Conservation (phyloP, 2,888 invertebrate species). For the Gortyna flavago region DNA sequence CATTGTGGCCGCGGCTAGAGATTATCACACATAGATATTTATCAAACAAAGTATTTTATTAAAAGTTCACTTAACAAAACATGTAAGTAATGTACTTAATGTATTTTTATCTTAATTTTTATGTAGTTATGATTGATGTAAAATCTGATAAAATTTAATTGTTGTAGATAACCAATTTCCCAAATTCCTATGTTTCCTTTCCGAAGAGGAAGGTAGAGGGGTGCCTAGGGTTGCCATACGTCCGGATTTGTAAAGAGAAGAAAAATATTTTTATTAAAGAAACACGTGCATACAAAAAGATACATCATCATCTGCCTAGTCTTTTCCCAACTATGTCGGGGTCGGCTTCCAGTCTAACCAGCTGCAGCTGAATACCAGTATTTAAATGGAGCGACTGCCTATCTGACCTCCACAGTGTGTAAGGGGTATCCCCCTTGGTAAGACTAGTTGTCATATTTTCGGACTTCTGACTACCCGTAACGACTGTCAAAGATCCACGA, state of each 20-base stretch:
- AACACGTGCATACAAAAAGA: too few relatives aligned
- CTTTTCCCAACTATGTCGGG: too few relatives aligned
- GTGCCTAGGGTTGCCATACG: background rate
- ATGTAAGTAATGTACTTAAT: conserved; percentile 4
- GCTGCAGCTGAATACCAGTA: too few relatives aligned
- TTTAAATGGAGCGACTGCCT: too few relatives aligned
- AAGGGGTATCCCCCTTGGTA: too few relatives aligned
- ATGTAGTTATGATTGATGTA: conserved; percentile 8
- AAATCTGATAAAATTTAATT: conserved; percentile 19
- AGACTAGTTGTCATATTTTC: background rate
- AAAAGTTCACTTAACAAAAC: conserved; percentile 23
- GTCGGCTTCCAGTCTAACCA: too few relatives aligned
- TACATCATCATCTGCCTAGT: too few relatives aligned
- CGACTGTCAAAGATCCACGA: background rate
- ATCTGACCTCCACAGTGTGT: too few relatives aligned
- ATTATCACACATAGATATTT: background rate
- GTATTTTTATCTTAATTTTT: background rate
- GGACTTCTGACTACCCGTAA: background rate
- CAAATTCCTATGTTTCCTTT: background rate
- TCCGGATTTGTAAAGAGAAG: background rate
- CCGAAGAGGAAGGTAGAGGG: background rate
- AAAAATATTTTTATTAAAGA: too few relatives aligned
- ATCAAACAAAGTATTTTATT: background rate
- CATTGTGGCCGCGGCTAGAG: too few relatives aligned
- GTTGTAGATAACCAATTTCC: background rate